Conservation (phyloP, 2,113 vertebrate genomes). For the Halichoeres trimaculatus region DNA sequence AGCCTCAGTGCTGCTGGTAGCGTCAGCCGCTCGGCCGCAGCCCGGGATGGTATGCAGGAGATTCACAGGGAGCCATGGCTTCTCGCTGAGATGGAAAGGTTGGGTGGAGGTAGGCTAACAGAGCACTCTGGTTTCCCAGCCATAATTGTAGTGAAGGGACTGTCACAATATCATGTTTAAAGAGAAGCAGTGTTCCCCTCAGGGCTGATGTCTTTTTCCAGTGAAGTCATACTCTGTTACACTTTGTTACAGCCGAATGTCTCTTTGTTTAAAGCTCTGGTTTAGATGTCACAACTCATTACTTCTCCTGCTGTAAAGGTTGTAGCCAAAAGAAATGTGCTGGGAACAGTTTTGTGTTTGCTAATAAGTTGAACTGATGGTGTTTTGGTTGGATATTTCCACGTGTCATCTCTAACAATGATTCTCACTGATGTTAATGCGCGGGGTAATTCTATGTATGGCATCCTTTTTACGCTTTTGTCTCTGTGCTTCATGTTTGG, state of each 20-base stretch:
- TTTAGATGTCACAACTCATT: conserved; percentile 46
- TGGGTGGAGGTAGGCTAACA: conserved; percentile 79
- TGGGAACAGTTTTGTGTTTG: not conserved
- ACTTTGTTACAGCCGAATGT: conserved; percentile 1
- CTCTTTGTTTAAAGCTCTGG: conserved; percentile 37
- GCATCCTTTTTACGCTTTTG: not conserved
- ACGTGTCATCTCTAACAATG: not conserved
- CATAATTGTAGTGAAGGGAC: conserved; percentile 19
- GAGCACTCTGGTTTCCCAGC: conserved; percentile 27
- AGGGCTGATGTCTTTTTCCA: conserved; percentile 41
- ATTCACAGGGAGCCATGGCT: conserved; percentile 72
- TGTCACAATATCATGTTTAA: conserved; percentile 54
- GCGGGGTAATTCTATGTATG: not conserved
- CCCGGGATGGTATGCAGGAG: conserved; percentile 78
- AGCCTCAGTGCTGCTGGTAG: conserved; percentile 42
- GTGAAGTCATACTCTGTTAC: conserved; percentile 43
- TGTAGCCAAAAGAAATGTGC: conserved; percentile 22
- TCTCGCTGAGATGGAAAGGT: conserved; percentile 75
- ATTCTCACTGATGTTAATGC: not conserved
- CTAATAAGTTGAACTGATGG: not conserved
- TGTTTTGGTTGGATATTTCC: not conserved
- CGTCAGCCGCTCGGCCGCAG: conserved; percentile 33
- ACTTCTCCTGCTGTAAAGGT: conserved; percentile 25
- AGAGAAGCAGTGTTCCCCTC: conserved; percentile 23
- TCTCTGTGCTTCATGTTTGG: conserved; percentile 3